Base-by-base conservation (phyloP, 2,888 invertebrate genomes). In the Chloromyia formosa region DNA sequence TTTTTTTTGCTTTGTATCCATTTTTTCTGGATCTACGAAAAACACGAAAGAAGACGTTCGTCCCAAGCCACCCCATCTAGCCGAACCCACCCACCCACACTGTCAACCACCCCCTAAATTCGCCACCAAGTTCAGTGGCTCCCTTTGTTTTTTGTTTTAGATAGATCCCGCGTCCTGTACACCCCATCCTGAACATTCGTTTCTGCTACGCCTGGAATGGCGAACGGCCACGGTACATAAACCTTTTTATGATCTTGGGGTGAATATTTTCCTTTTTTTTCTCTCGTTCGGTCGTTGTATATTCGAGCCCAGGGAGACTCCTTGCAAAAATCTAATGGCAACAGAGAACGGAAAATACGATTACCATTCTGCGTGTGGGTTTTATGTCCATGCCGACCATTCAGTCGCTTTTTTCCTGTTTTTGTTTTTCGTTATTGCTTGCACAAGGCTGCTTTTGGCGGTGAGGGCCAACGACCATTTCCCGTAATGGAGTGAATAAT, bases 361-460 rank as follows among this genome's bases (percentile, higher is more conserved):
- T 71, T 71, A 71, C 71, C 35, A 71, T 71, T 45, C 71, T 71
- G 71, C 71, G 71, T 71, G 71, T 71, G 71, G 71, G 71, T 71
- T 71, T 71, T 71, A 71, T 71, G 71, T 71, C 58, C 71, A 40
- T 71, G 56, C 58, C 40, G 58, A 71, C 71, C 71, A 40, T 58
- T 40, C 18, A 49, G 49, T 71, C 42, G 42, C 42, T 35, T 69
- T 71, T 71, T 71, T 71, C 40, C 49, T 68, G 49, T 45, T 64
- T 42, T 45, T 69, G 16, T 53, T 69, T 69, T 54, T 69, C 53
- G 27, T 69, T 53, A 54, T 53, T 10, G 69, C 54, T 22, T 69
- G 14, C 23, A 12, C n/a, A n/a, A 27, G 14, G 22, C 23, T 9
- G 16, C 16, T 54, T 18, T 23, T 40, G 18, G 16, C 58, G 53